Evolutionary conservation across 2,797 vertebrate species (phyloP), one percentile per base, ranked within the genome.

Genomic region (Thalassophryne amazonica): DNA sequence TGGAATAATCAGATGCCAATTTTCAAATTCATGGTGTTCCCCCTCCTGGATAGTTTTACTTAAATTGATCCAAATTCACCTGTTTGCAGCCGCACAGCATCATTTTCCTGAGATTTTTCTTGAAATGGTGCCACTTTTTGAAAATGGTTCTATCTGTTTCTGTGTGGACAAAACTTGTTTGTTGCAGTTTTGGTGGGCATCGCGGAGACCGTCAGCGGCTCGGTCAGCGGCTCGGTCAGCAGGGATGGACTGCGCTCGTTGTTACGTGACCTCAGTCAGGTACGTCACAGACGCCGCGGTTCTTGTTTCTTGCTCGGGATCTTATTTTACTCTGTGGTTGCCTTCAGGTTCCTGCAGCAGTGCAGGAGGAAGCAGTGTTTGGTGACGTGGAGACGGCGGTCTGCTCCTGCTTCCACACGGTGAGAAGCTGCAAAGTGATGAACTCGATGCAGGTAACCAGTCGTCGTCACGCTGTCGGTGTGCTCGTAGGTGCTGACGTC

Each of bases 231-330:
- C 13, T 73, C 49, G 0, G 73, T 95, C 57, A 92, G 85, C 52
- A 75, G 24, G 15, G 87, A 69, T 31, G 62, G 69, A 56, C 86
- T 95, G 67, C 86, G 85, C 60, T 82, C 67, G 28, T 58, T 96
- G 7, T 85, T 97, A 29, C 84, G 81, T 13, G 90, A 93, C 60
- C 86, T 97, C 39, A 92, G 89, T 58, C 89, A 93, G 91, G 93
- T 95, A 37, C 40, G 9, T 20, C 19, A 20, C n/a, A 29, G 1
- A 17, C 9, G 30, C 15, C 16, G 14, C 15, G 6, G 4, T 3
- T 5, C 4, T 19, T 4, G 19, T 20, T 20, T 17, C 7, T 8
- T 25, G 4, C 11, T 13, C 0, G 17, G 27, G 6, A 33, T 21
- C 5, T n/a, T 5, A 46, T 4, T 31, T 20, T 59, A 3, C 37